Evolutionary conservation across 2,113 vertebrate genomes (phyloP).

Genomic region (Oceanites oceanicus): DNA sequence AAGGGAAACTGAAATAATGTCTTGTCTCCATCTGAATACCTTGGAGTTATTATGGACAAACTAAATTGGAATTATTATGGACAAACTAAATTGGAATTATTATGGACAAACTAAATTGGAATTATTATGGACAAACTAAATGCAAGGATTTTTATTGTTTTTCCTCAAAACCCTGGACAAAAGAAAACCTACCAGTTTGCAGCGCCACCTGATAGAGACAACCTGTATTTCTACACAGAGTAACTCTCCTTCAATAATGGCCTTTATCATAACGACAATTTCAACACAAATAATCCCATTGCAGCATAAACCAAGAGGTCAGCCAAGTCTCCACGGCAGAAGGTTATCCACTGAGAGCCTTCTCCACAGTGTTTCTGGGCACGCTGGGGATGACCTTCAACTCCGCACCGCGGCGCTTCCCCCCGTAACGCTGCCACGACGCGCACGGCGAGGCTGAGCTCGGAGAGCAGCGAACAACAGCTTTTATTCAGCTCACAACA

Average conservation of each 20-base stretch:
- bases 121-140: neutral
- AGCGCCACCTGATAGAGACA: neutral
- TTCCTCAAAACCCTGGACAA: neutral
- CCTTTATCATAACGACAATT: neutral
- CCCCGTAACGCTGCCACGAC: accelerated
- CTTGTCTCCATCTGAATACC: neutral
- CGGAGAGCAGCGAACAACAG: neutral
- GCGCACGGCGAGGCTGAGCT: neutral
- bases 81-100: neutral
- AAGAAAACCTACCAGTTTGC: neutral
- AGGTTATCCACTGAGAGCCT: neutral
- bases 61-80: neutral
- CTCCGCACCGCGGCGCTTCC: neutral
- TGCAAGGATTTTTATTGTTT: no score
- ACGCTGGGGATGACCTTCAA: neutral
- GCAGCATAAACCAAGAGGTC: neutral
- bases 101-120: neutral
- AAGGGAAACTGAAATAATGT: neutral
- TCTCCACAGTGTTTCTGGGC: neutral
- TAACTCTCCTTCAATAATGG: neutral
- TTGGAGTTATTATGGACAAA: neutral
- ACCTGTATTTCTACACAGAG: neutral
- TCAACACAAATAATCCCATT: neutral
- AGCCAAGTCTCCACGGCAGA: neutral
- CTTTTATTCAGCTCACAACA: neutral